These are phyloP conservation scores for Enteromius fasciolatus DNA, from an alignment of 2,797 vertebrate genomes.

Conservation along the genomic window DNA sequence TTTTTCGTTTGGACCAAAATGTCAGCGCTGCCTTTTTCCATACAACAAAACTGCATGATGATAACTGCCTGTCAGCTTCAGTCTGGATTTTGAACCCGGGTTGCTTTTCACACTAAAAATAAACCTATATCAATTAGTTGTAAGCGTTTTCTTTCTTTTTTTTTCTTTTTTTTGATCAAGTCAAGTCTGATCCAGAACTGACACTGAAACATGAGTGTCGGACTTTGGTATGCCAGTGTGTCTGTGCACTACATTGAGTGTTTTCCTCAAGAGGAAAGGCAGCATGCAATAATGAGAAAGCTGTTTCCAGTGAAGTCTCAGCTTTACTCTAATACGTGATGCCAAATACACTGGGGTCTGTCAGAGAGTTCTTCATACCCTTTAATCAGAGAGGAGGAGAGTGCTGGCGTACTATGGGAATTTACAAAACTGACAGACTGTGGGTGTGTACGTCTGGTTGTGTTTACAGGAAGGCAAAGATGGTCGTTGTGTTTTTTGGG, in stretches of 20 bases:
- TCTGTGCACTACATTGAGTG: not conserved
- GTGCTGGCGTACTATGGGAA: constrained; percentile 5
- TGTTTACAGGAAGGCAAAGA: not conserved
- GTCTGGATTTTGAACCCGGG: not conserved
- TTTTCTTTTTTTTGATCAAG: constrained; percentile 9
- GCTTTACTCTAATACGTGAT: constrained; percentile 56
- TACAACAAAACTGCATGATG: not conserved
- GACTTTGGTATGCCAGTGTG: constrained; percentile 11
- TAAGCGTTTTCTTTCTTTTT: not conserved
- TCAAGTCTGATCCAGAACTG: not conserved
- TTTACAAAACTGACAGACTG: constrained; percentile 24
- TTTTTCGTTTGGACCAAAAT: not conserved
- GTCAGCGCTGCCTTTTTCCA: not conserved
- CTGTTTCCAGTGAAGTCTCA: not conserved
- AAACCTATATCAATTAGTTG: constrained; percentile 15
- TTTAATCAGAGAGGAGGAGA: constrained; percentile 58
- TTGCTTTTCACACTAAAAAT: not conserved
- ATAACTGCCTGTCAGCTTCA: not conserved
- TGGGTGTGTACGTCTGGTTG: constrained; percentile 4
- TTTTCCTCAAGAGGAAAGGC: not conserved
- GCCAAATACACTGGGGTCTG: constrained; percentile 49
- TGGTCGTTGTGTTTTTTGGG: not conserved
- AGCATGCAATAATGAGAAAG: constrained; percentile 23
- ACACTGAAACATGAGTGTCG: constrained; percentile 7
- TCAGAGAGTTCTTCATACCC: constrained; percentile 54